These are phyloP conservation scores for Nomia melanderi DNA, from an alignment of 1,140 invertebrate genomes.

Conservation along the genomic window DNA sequence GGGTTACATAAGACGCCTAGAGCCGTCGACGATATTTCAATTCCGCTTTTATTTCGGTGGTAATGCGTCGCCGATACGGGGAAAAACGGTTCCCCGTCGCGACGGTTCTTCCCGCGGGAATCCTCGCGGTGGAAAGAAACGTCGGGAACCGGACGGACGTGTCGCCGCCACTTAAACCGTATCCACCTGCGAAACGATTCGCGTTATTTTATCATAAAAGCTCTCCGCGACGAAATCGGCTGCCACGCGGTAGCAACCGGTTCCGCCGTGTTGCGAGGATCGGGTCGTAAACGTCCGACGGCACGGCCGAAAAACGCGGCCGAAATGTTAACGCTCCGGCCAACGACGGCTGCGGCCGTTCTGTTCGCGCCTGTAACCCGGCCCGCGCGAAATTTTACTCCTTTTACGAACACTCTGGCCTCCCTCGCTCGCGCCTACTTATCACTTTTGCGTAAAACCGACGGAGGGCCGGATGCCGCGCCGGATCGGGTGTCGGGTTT, in stretches of 20 bases:
- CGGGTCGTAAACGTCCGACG: constrained; percentile 44
- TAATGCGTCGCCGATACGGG: background rate
- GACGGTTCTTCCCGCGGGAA: background rate
- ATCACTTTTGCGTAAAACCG: constrained; percentile 8
- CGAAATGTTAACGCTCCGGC: constrained; percentile 35
- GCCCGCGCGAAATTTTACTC: constrained; percentile 1
- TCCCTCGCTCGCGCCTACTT: background rate
- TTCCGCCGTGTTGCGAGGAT: constrained; percentile 13
- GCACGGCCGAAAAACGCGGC: constrained; percentile 7
- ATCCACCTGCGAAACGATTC: constrained; percentile 42
- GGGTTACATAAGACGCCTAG: constrained; percentile 12
- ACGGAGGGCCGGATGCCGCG: background rate
- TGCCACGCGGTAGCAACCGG: constrained; percentile 53
- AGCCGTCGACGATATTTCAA: constrained; percentile 29
- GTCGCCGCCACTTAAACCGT: constrained; percentile 15
- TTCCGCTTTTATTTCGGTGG: constrained; percentile 27
- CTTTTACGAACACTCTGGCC: constrained; percentile 12
- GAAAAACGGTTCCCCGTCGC: background rate
- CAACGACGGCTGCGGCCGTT: background rate
- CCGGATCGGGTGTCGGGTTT: background rate
- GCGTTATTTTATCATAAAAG: constrained; percentile 55
- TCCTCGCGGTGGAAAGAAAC: no score
- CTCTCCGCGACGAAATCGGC: constrained; percentile 40
- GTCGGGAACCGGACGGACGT: no score
- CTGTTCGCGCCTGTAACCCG: background rate